Evolutionary conservation across 2,888 invertebrate genomes (phyloP).

Genomic region (Eupithecia dodoneata): DNA sequence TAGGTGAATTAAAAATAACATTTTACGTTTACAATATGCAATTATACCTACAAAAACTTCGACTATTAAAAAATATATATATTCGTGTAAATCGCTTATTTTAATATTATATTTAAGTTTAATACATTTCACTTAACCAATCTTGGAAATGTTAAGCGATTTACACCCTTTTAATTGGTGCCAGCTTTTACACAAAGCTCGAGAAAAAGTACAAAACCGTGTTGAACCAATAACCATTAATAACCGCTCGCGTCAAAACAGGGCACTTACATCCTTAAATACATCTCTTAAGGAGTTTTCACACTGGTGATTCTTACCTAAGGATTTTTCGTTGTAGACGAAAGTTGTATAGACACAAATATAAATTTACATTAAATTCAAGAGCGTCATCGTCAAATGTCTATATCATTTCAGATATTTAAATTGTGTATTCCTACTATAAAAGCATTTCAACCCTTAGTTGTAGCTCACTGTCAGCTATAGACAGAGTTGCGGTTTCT

Average conservation of each 20-base stretch:
- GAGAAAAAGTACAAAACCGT: slow-evolving; percentile 57
- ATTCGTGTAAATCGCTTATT: background rate
- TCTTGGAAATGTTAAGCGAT: slow-evolving; percentile 14
- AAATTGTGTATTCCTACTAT: background rate
- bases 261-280: slow-evolving; percentile 46
- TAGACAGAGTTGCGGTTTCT: background rate
- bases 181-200: slow-evolving; percentile 27
- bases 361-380: background rate
- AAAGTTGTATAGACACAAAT: background rate
- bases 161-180: slow-evolving; percentile 22
- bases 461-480: background rate
- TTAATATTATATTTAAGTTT: background rate
- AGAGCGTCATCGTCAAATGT: background rate
- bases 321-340: background rate
- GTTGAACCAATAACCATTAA: slow-evolving; percentile 70
- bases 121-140: background rate
- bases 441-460: background rate
- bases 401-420: background rate
- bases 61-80: background rate
- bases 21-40: background rate
- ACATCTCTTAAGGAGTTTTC: slow-evolving; percentile 15
- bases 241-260: slow-evolving; percentile 75
- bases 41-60: background rate
- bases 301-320: slow-evolving; percentile 4
- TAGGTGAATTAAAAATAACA: too few species aligned